Percentiles rank a stretch among this genome's conserved stretches.
Conservation (phyloP, 2,888 invertebrate species). For the Eupelmus urozonus region DNA sequence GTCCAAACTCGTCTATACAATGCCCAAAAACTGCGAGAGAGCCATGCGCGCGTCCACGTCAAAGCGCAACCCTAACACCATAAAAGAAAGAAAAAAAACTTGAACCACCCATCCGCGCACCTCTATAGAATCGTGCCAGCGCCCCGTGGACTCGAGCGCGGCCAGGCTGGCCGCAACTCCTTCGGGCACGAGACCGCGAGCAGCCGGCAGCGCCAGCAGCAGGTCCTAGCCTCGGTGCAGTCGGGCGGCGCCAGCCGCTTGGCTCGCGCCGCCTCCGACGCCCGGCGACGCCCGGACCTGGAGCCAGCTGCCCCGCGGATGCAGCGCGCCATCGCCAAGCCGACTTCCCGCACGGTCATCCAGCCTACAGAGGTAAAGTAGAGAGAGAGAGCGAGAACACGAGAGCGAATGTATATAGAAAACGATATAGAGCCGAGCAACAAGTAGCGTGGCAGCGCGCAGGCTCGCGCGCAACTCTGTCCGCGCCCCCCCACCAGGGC, state of each 20-base stretch:
- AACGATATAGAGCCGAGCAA: too few relatives aligned
- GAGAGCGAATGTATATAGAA: too few relatives aligned
- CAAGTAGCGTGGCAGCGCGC: slow-evolving; percentile 5
- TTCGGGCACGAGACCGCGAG: slow-evolving; percentile 43
- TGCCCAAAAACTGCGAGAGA: too few relatives aligned
- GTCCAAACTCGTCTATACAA: too few relatives aligned
- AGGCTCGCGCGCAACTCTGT: not conserved
- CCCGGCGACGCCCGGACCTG: slow-evolving; percentile 70
- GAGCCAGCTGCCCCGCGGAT: slow-evolving; percentile 68
- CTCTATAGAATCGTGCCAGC: slow-evolving; percentile 44
- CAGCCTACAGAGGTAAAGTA: slow-evolving; percentile 5
- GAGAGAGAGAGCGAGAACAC: not conserved
- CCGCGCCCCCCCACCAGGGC: not conserved
- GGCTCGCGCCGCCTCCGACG: slow-evolving; percentile 74
- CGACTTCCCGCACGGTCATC: slow-evolving; percentile 16
- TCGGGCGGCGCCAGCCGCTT: slow-evolving; percentile 62
- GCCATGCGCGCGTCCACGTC: too few relatives aligned
- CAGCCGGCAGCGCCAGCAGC: slow-evolving; percentile 2
- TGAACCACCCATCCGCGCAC: too few relatives aligned
- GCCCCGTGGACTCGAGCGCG: slow-evolving; percentile 41
- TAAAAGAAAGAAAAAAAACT: too few relatives aligned
- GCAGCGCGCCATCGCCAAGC: slow-evolving; percentile 58
- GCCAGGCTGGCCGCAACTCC: slow-evolving; percentile 43
- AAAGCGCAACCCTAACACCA: too few relatives aligned
- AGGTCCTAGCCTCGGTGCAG: slow-evolving; percentile 5